Base-by-base conservation (phyloP, 2,797 vertebrate species). In the Hirundo rustica region DNA sequence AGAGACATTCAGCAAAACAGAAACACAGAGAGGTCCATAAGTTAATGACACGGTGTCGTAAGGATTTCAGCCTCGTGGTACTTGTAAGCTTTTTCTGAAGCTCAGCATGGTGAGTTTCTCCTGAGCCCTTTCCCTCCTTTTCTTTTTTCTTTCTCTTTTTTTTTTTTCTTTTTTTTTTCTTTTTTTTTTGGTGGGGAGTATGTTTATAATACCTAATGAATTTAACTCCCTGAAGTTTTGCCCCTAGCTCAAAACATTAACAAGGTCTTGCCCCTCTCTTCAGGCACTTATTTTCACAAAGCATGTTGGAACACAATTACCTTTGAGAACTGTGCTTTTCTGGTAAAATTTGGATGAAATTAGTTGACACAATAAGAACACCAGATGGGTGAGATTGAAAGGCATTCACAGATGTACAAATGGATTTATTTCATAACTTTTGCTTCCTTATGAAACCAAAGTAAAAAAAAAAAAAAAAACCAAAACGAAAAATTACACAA, bases 1-100 rank as follows among this genome's bases (percentile, higher is more conserved):
- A 84, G 51, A 94, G 89, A 68, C 36, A 45, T 79, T 72, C 85
- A 93, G 80, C 66, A 85, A 93, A 90, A 32, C 64, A 93, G 81
- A 89, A 93, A 76, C 48, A 19, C 48, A 79, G 48, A 66, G 25
- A 60, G n/a, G 38, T 84, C 36, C 47, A 12, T 18, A n/a, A 84
- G 42, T n/a, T 92, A 88, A 64, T 0, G 0, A 45, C 12, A 50
- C 2, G 5, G 23, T 76, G 60, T 86, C n/a, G 14, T 45, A 84
- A 89, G 77, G 29, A 38, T 81, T 88, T 88, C 66, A 71, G 38
- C 50, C 58, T 81, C 48, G 48, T 29, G 13, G 44, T 9, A 36
- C 34, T 13, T 62, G 19, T 22, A 88, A 91, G 55, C 6, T 62
- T 87, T 72, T 73, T 42, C 75, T 85, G 58, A 86, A 88, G 36